These are phyloP conservation scores for Neotoma lepida DNA, from an alignment of 2,113 vertebrate species.

Conservation along the genomic window DNA sequence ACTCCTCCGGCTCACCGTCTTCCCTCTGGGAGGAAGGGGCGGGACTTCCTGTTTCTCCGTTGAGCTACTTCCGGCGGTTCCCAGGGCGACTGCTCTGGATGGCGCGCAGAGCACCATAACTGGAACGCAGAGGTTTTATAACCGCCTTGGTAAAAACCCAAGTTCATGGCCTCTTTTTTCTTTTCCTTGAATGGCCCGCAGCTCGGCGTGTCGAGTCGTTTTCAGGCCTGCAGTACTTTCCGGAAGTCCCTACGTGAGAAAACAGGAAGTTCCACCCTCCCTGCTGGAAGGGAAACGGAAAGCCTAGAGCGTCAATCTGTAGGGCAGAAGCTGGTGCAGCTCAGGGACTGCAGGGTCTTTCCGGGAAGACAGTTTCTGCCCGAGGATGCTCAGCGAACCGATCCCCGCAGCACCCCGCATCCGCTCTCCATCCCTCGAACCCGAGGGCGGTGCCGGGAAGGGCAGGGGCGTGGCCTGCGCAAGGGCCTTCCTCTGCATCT, in stretches of 20 bases:
- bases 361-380: fast-evolving
- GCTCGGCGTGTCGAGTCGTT: not conserved
- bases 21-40: constrained; percentile 79
- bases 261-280: constrained; percentile 69
- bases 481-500: too few species aligned
- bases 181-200: too few species aligned
- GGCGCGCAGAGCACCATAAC: not conserved
- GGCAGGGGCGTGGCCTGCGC: not conserved
- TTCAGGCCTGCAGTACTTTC: not conserved
- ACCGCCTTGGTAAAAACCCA: not conserved
- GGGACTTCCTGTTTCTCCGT: constrained; percentile 71
- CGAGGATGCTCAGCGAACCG: not conserved
- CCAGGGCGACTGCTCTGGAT: not conserved
- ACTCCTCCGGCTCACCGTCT: constrained; percentile 83
- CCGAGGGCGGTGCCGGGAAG: not conserved
- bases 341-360: fast-evolving
- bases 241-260: constrained; percentile 23
- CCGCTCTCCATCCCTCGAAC: fast-evolving
- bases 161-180: not conserved
- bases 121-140: not conserved
- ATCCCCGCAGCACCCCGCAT: not conserved
- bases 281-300: constrained; percentile 55
- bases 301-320: constrained; percentile 1
- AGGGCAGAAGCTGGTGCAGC: not conserved
- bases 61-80: constrained; percentile 67